phyloP scores from a whole-genome alignment of 2,797 vertebrate genomes.

The Tokudaia muenninki region DNA sequence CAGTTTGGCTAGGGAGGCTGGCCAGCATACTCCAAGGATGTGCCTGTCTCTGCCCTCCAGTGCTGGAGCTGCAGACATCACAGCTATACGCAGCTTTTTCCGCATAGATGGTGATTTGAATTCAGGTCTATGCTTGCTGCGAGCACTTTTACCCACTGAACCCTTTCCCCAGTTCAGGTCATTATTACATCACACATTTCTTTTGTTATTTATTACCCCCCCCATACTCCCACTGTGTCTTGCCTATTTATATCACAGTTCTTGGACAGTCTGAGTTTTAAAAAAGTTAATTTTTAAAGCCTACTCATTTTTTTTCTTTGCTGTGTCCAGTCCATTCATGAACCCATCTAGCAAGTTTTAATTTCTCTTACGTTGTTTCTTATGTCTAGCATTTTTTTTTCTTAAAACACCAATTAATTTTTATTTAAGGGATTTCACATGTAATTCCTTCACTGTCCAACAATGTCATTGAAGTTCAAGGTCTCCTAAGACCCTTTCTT shows the following conservation, averaged over 20 bases:
- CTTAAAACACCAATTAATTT: neutral
- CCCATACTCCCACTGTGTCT: neutral
- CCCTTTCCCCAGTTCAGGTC: neutral
- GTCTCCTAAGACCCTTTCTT: neutral
- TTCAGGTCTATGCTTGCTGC: neutral
- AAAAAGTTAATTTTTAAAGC: neutral
- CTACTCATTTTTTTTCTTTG: slow-evolving; percentile 10
- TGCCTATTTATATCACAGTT: neutral
- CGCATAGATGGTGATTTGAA: neutral
- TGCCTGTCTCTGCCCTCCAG: neutral
- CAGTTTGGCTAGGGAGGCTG: neutral
- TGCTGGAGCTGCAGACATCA: neutral
- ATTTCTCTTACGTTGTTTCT: slow-evolving; percentile 18
- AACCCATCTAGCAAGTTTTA: neutral
- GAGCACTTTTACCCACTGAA: neutral
- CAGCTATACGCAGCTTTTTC: no score
- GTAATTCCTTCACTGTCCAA: neutral
- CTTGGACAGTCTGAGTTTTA: slow-evolving; percentile 21
- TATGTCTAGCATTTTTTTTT: slow-evolving; percentile 13
- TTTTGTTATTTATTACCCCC: neutral
- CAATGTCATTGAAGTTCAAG: neutral
- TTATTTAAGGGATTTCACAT: neutral
- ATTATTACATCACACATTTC: slow-evolving; percentile 34
- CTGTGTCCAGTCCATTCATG: neutral
- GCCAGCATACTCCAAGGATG: neutral